A percentile compares a stretch with the other conserved stretches of the same genome.
Evolutionary conservation across 2,797 vertebrate genomes (phyloP).

Genomic region (Gorsachius magnificus): DNA sequence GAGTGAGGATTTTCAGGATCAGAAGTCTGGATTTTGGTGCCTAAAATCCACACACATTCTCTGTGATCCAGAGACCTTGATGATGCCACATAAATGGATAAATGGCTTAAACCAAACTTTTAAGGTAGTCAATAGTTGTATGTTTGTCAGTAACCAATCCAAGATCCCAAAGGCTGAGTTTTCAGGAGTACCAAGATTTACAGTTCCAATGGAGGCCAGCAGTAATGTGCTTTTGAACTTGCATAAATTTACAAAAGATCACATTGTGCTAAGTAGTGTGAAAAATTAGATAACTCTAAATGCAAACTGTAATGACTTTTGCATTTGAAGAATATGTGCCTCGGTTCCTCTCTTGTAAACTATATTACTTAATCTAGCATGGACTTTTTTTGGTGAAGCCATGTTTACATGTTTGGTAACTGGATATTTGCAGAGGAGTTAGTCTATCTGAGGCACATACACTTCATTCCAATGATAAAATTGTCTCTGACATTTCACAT

Average conservation of each 20-base stretch:
- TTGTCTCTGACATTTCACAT: not conserved
- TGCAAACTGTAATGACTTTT: not conserved
- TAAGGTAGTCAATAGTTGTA: not conserved
- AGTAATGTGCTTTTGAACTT: not conserved
- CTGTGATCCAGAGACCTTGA: not conserved
- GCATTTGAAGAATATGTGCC: not conserved
- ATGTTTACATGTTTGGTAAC: not conserved
- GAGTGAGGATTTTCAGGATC: slow-evolving; percentile 16
- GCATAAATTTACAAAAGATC: not conserved
- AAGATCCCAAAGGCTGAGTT: not conserved
- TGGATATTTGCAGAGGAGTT: not conserved
- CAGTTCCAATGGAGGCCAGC: not conserved
- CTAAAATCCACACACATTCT: not conserved
- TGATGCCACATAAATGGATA: not conserved
- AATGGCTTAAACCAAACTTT: not conserved
- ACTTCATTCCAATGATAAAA: not conserved
- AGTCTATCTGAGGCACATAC: not conserved
- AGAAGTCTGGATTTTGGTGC: not conserved
- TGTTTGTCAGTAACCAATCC: not conserved
- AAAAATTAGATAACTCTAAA: not conserved
- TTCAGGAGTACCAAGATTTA: not conserved
- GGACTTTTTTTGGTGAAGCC: not conserved
- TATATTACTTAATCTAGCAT: not conserved
- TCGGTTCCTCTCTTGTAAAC: not conserved
- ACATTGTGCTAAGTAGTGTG: not conserved